Evolutionary conservation across 2,113 vertebrate genomes (phyloP), one percentile per base, ranked within the genome.

Genomic region (Falcunculus frontatus): DNA sequence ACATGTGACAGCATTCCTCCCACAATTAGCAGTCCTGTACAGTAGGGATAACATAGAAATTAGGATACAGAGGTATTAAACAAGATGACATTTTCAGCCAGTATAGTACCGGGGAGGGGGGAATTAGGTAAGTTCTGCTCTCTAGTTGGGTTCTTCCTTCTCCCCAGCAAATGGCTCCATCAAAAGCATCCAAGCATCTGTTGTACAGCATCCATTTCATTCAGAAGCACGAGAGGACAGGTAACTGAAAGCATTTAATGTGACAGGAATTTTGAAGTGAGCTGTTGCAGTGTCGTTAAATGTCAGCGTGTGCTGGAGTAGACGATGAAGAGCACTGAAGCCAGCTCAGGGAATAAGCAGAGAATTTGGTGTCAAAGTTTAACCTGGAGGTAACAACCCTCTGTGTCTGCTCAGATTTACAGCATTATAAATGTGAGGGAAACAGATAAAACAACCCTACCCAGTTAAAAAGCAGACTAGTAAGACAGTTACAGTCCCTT

Each of bases 401-500:
- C 33, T 26, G 6, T 0, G 1, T 75, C 52, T 95, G 68, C 67
- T 29, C 41, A 55, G 69, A 87, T 96, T 86, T 69, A 63, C 18
- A 68, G 85, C 53, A 47, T 82, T 72, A 6, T 60, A 56, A 83
- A 84, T 53, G 42, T 59, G 74, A 90, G 41, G 60, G 46, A 39
- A 75, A 84, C 69, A 79, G 50, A 63, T 56, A 68, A 76, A 89
- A 55, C 68, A 83, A 67, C 57, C 82, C 67, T 82, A 56, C 57
- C 73, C 55, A 35, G 22, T 4, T 29, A 62, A 92, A 90, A 91
- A 95, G 73, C 39, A 84, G 95, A 77, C 85, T 86, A 87, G 46
- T 77, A 50, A 97, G 96, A 94, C 92, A 82, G 84, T 80, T 96
- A 84, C 19, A 91, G 50, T 93, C 56, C 25, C 35, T 84, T 97